Conservation (phyloP, 2,113 vertebrate genomes). For the Pterophyllum scalare region DNA sequence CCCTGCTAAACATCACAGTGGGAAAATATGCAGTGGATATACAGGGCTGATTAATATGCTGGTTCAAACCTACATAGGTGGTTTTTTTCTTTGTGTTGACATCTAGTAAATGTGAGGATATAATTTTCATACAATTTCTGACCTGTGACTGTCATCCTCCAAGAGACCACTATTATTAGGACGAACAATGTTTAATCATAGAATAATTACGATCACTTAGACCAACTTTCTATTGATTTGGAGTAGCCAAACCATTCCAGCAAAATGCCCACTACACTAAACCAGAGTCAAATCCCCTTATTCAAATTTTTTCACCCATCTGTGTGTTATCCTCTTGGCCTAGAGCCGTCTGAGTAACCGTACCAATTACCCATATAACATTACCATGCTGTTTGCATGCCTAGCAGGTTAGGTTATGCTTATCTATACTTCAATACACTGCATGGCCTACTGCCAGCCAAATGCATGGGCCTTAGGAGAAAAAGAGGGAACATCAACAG, state of each 20-base stretch:
- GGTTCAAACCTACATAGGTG: accelerated
- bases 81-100: neutral
- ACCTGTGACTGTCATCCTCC: no score
- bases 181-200: neutral
- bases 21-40: neutral
- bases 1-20: neutral
- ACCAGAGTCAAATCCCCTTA: neutral
- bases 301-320: accelerated
- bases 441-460: neutral
- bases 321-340: neutral
- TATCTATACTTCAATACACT: constrained; percentile 7
- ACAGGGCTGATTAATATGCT: neutral
- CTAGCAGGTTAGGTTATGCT: neutral
- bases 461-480: neutral
- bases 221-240: neutral
- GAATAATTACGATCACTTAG: neutral
- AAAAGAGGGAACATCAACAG: constrained; percentile 34
- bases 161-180: neutral
- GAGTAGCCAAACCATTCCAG: neutral
- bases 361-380: neutral
- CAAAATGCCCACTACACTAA: neutral
- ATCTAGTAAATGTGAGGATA: neutral
- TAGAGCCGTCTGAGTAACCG: neutral
- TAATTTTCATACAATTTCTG: neutral
- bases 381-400: constrained; percentile 19